phyloP scores from a whole-genome alignment of 1,140 invertebrate genomes.

The Sesamia nonagrioides region DNA sequence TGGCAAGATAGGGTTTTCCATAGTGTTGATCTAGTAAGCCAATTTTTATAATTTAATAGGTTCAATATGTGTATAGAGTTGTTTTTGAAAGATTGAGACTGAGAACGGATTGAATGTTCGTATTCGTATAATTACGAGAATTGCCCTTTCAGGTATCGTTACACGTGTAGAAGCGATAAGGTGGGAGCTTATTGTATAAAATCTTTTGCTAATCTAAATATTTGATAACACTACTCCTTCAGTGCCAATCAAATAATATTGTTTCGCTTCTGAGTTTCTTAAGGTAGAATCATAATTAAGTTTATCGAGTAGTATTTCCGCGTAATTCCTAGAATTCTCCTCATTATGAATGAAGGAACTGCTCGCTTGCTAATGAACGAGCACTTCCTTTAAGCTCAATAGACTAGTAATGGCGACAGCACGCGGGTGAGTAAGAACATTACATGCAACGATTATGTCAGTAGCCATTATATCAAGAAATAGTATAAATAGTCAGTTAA shows the following conservation, averaged over 20 bases:
- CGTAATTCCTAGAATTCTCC: slow-evolving; percentile 2
- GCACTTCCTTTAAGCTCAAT: not conserved
- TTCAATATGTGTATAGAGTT: not conserved
- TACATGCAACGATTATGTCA: slow-evolving; percentile 15
- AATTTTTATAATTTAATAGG: too few relatives aligned
- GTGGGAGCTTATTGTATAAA: not conserved
- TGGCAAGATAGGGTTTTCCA: not conserved
- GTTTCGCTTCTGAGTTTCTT: not conserved
- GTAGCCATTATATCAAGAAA: not conserved
- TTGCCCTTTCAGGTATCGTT: not conserved
- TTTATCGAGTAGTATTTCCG: slow-evolving; percentile 11
- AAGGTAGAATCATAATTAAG: not conserved
- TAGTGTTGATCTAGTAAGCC: too few relatives aligned
- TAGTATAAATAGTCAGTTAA: too few relatives aligned
- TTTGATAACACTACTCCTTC: not conserved
- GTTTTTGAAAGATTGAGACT: too few relatives aligned
- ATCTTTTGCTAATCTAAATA: not conserved
- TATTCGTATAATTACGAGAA: too few relatives aligned
- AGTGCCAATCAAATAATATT: not conserved
- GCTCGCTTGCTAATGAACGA: slow-evolving; percentile 10
- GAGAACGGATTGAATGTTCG: too few relatives aligned
- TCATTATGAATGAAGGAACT: slow-evolving; percentile 17
- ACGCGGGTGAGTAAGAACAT: slow-evolving; percentile 2
- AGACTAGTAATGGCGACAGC: slow-evolving; percentile 6
- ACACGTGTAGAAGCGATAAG: not conserved